phyloP scores from a whole-genome alignment of 2,888 invertebrate species.

The Leucophora obtusa region DNA sequence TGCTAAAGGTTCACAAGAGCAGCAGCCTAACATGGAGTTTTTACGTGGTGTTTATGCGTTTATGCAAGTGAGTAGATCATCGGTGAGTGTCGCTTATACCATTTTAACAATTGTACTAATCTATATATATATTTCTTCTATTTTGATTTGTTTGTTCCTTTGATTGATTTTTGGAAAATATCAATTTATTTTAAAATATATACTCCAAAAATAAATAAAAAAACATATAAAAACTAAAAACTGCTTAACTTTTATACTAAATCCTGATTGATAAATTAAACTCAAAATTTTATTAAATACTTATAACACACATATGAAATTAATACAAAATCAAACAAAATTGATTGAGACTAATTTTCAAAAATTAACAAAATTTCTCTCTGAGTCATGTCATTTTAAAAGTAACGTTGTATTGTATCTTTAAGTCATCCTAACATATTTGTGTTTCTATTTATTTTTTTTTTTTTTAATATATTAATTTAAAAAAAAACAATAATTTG shows the following conservation, averaged over 20 bases:
- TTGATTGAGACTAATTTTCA: conserved; percentile 8
- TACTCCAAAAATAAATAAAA: conserved; percentile 25
- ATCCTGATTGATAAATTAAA: conserved; percentile 6
- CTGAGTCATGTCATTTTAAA: conserved; percentile 28
- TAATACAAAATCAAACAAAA: conserved; percentile 4
- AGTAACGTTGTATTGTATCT: conserved; percentile 13
- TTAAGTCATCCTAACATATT: conserved; percentile 42
- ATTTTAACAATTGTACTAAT: conserved; percentile 78
- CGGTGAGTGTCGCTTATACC: conserved; percentile 79
- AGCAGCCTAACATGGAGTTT: conserved; percentile 80
- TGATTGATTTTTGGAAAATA: conserved; percentile 55
- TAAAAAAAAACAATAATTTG: conserved; percentile 8
- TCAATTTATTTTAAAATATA: conserved; percentile 26
- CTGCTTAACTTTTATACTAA: conserved; percentile 27
- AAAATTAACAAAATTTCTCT: conserved; percentile 4
- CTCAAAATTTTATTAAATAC: conserved; percentile 21
- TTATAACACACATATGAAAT: conserved; percentile 33
- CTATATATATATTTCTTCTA: conserved; percentile 77
- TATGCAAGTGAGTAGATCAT: conserved; percentile 80
- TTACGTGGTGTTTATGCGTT: conserved; percentile 80
- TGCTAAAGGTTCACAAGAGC: conserved; percentile 75
- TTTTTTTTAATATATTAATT: conserved; percentile 17
- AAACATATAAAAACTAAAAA: conserved; percentile 40
- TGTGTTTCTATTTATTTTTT: conserved; percentile 31
- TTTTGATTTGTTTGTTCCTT: conserved; percentile 68